Evolutionary conservation across 1,140 invertebrate species (phyloP).

Genomic region (Drosophila kikkawai): DNA sequence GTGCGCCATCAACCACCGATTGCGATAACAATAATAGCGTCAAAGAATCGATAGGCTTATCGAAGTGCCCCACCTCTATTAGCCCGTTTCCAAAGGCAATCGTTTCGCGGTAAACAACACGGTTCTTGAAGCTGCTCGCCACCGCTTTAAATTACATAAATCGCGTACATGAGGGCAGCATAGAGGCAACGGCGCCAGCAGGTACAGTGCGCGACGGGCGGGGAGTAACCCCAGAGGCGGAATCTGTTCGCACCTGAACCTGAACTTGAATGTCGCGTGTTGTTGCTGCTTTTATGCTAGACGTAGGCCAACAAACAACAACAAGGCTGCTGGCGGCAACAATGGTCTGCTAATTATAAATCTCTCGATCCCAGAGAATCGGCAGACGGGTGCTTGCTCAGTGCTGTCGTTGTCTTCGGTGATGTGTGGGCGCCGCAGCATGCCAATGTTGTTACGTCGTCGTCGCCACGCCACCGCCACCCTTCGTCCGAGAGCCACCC

Average conservation of each 20-base stretch:
- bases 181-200: slow-evolving; percentile 4
- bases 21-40: background rate
- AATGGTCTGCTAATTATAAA: slow-evolving; percentile 80
- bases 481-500: slow-evolving; percentile 23
- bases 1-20: background rate
- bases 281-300: slow-evolving; percentile 52
- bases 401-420: slow-evolving; percentile 28
- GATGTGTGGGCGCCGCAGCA: slow-evolving; percentile 71
- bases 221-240: slow-evolving; percentile 9
- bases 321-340: slow-evolving; percentile 71
- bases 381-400: slow-evolving; percentile 28
- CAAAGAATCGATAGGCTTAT: background rate
- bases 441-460: slow-evolving; percentile 79
- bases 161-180: slow-evolving; percentile 23
- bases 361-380: slow-evolving; percentile 66
- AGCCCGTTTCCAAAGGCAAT: slow-evolving; percentile 8
- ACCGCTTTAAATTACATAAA: slow-evolving; percentile 34
- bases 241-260: slow-evolving; percentile 59
- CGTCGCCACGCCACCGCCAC: slow-evolving; percentile 10
- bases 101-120: slow-evolving; percentile 31
- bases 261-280: slow-evolving; percentile 51
- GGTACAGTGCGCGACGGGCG: slow-evolving; percentile 14
- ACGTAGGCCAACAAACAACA: slow-evolving; percentile 43
- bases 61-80: slow-evolving; percentile 15
- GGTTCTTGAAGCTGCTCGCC: slow-evolving; percentile 1